phyloP scores from a whole-genome alignment of 2,888 invertebrate genomes.

The Nudaria mundana region DNA sequence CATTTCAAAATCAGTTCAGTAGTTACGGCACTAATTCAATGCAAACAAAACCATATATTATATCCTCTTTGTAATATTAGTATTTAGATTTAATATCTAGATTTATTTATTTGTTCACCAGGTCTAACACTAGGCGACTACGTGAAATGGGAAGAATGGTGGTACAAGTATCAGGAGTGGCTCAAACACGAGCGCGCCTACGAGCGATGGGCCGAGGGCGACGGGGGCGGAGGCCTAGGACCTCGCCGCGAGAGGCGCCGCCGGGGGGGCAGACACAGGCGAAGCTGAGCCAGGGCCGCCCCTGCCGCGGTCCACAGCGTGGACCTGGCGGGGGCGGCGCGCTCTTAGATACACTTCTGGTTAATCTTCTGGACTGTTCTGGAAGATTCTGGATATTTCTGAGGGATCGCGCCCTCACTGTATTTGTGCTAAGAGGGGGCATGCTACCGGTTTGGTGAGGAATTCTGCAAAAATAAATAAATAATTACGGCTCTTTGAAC shows the following conservation, averaged over 20 bases:
- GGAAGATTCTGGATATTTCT: too few species aligned
- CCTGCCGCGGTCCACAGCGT: constrained; percentile 72
- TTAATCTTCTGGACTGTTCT: too few species aligned
- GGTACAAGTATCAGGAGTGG: constrained; percentile 97
- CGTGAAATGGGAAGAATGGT: constrained; percentile 97
- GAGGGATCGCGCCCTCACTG: not conserved
- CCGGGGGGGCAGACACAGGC: constrained; percentile 57
- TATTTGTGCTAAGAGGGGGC: not conserved
- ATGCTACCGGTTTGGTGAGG: too few species aligned
- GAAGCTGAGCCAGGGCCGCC: constrained; percentile 78
- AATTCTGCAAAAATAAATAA: too few species aligned
- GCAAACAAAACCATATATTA: too few species aligned
- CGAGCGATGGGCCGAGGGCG: constrained; percentile 85
- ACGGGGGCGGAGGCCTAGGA: constrained; percentile 52
- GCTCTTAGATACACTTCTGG: constrained; percentile 15
- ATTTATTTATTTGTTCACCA: constrained; percentile 26
- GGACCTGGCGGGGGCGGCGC: constrained; percentile 72
- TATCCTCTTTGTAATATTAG: not conserved
- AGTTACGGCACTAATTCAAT: too few species aligned
- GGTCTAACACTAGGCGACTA: constrained; percentile 89
- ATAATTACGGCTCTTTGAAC: too few species aligned
- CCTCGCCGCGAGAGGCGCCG: constrained; percentile 58
- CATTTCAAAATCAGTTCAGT: too few species aligned
- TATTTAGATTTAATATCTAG: not conserved
- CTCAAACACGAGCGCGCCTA: constrained; percentile 90